Conservation (phyloP, 1,140 invertebrate genomes). For the Babylonia areolata region DNA sequence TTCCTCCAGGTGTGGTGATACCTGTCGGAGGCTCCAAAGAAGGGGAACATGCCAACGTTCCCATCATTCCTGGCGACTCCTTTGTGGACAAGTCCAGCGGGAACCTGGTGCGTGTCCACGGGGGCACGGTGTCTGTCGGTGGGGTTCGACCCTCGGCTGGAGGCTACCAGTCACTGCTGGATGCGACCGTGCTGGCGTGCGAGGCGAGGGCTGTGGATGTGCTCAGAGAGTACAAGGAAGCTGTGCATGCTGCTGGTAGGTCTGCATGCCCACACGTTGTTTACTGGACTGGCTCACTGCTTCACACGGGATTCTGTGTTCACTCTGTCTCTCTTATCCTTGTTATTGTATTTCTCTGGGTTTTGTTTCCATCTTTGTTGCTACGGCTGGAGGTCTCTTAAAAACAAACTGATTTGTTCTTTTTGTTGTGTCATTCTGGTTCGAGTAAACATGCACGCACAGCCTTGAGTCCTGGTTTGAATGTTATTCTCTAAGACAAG, state of each 20-base stretch:
- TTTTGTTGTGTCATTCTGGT: too few species aligned
- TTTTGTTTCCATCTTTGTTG: too few species aligned
- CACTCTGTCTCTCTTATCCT: background rate
- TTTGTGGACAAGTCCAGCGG: slow-evolving; percentile 65
- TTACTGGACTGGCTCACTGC: too few species aligned
- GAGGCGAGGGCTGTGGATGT: slow-evolving; percentile 63
- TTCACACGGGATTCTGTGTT: too few species aligned
- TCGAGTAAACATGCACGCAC: too few species aligned
- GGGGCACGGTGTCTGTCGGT: slow-evolving; percentile 53
- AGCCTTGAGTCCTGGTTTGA: too few species aligned
- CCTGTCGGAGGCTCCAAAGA: slow-evolving; percentile 66
- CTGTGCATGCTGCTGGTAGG: slow-evolving; percentile 55
- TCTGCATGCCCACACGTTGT: background rate
- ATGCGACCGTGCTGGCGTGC: slow-evolving; percentile 66
- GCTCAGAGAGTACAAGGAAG: slow-evolving; percentile 63
- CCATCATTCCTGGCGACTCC: slow-evolving; percentile 66
- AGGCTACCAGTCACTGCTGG: slow-evolving; percentile 69
- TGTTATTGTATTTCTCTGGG: background rate
- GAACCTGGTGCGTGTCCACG: slow-evolving; percentile 60
- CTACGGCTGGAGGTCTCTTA: too few species aligned
- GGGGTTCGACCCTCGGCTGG: slow-evolving; percentile 65
- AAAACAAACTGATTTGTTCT: too few species aligned
- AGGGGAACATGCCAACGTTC: slow-evolving; percentile 48
- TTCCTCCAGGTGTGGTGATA: slow-evolving; percentile 61
- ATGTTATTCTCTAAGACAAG: too few species aligned